These are phyloP conservation scores for Gastrophryne carolinensis DNA, from an alignment of 2,797 vertebrate species.

Conservation along the genomic window DNA sequence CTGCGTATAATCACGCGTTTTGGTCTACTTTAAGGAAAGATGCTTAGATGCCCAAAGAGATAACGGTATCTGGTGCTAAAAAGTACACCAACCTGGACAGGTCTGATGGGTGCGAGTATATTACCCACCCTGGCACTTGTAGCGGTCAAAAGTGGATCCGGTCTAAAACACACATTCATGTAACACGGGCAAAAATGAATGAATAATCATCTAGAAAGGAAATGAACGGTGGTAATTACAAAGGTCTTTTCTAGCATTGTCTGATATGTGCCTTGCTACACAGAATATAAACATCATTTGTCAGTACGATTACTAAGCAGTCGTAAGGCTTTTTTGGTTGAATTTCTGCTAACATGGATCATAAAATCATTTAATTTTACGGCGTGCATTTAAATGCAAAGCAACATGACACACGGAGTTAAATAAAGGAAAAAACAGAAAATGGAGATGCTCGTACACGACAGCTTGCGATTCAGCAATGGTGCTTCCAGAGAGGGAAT, in stretches of 20 bases:
- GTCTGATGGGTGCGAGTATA: no score
- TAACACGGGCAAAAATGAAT: no score
- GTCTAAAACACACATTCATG: no score
- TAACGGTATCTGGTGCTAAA: no score
- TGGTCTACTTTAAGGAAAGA: no score
- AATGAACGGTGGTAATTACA: no score
- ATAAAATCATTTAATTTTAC: neutral
- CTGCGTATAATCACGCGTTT: no score
- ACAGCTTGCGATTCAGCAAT: conserved; percentile 5
- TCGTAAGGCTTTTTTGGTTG: conserved; percentile 33
- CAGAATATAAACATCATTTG: neutral
- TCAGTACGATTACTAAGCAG: neutral
- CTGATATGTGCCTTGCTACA: conserved; percentile 17
- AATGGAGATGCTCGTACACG: neutral
- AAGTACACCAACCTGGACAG: no score
- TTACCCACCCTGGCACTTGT: no score
- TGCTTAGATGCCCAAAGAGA: no score
- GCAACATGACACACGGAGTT: neutral
- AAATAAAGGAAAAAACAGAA: neutral
- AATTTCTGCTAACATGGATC: neutral
- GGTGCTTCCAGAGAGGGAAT: neutral
- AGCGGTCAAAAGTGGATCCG: no score
- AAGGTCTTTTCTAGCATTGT: conserved; percentile 32
- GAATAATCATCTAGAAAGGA: no score
- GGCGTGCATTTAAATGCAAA: neutral